Conservation (phyloP, 2,797 vertebrate genomes). For the Lepus townsendii region DNA sequence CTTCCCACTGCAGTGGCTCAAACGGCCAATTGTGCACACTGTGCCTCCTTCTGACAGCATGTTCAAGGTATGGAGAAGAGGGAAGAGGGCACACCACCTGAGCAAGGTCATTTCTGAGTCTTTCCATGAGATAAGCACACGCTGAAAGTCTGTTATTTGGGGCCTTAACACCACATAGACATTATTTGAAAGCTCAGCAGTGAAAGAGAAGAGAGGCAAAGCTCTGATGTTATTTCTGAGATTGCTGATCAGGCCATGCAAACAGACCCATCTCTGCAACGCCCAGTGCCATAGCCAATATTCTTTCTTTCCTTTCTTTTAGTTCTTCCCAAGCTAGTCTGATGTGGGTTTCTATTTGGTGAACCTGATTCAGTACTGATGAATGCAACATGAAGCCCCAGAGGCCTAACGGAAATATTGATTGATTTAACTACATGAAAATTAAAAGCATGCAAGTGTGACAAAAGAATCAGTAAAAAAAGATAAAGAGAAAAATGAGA, state of each 20-base stretch:
- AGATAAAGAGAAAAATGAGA: neutral
- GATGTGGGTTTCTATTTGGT: constrained; percentile 43
- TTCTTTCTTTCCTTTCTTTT: neutral
- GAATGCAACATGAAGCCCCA: constrained; percentile 1
- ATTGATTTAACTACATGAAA: constrained; percentile 49
- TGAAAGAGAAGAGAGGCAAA: neutral
- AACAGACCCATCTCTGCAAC: neutral
- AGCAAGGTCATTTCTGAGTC: neutral
- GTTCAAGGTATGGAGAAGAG: neutral
- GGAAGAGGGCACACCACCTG: neutral
- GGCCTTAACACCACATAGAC: neutral
- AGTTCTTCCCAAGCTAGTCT: neutral
- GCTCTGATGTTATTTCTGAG: neutral
- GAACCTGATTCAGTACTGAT: neutral
- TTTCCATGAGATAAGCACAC: neutral
- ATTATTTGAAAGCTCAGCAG: neutral
- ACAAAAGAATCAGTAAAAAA: constrained; percentile 14
- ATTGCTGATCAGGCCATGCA: neutral
- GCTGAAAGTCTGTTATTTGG: neutral
- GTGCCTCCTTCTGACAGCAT: neutral
- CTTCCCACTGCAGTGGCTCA: neutral
- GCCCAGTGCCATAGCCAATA: neutral
- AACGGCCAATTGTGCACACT: neutral
- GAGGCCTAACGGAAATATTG: constrained; percentile 49
- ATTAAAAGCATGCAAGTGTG: constrained; percentile 21